Percentiles rank a stretch among this genome's conserved stretches.
Conservation (phyloP, 2,888 invertebrate species). For the Helicoverpa assulta region DNA sequence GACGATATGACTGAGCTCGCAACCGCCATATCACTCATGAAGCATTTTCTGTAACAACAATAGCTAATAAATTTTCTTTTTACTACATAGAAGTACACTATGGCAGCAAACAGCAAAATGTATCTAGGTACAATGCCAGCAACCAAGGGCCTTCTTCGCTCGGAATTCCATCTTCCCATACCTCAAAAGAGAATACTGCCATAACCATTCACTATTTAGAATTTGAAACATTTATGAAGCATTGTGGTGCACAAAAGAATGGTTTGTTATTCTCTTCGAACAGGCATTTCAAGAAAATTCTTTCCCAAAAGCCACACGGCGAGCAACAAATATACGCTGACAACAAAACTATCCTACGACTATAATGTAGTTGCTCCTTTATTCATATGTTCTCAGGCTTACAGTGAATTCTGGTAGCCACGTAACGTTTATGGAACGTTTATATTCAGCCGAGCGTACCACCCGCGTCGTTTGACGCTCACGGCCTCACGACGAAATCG, state of each 20-base stretch:
- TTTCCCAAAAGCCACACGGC: conserved; percentile 18
- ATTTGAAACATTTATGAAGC: conserved; percentile 1
- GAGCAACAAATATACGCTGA: conserved; percentile 30
- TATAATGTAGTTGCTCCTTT: conserved; percentile 56
- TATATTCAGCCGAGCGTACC: conserved; percentile 83
- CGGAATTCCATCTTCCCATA: neutral
- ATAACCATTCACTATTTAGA: neutral
- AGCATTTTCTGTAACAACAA: conserved; percentile 21
- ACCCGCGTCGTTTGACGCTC: conserved; percentile 82
- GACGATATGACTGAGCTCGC: conserved; percentile 51
- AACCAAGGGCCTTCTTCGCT: neutral
- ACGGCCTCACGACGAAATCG: conserved; percentile 77
- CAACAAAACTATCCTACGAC: conserved; percentile 49
- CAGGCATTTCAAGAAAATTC: conserved; percentile 1
- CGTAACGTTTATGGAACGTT: conserved; percentile 79
- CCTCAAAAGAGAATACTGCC: neutral
- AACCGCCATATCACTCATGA: conserved; percentile 46
- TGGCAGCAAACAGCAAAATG: conserved; percentile 2
- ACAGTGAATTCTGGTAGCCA: conserved; percentile 70
- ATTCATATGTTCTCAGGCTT: conserved; percentile 58
- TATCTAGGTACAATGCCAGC: neutral
- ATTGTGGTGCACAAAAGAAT: conserved; percentile 5
- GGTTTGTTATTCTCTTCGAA: neutral
- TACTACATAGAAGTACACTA: conserved; percentile 18
- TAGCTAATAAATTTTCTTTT: conserved; percentile 25